Evolutionary conservation across 2,888 invertebrate species (phyloP).

Genomic region (Thera britannica): DNA sequence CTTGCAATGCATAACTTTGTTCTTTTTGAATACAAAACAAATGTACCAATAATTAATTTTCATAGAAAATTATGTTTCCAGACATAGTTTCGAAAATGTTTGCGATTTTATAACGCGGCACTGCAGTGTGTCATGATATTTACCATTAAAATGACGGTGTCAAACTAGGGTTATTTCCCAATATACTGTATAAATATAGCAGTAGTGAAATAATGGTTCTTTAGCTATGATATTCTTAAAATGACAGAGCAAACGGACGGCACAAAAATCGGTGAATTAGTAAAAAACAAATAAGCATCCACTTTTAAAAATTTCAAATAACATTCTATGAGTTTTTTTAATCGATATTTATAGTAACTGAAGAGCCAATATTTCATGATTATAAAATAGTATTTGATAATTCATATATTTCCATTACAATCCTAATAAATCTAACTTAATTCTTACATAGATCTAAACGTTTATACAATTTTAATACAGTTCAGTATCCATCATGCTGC

Average conservation of each 20-base stretch:
- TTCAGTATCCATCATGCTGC: slow-evolving; percentile 18
- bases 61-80: slow-evolving; percentile 22
- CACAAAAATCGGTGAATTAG: too few species aligned
- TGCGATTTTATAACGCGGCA: slow-evolving; percentile 19
- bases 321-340: too few species aligned
- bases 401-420: slow-evolving; percentile 19
- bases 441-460: slow-evolving; percentile 13
- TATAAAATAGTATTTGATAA: slow-evolving; percentile 15
- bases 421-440: slow-evolving; percentile 8
- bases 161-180: slow-evolving; percentile 62
- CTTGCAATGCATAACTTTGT: background rate
- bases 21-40: background rate
- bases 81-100: slow-evolving; percentile 16
- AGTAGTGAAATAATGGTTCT: slow-evolving; percentile 10
- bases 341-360: background rate
- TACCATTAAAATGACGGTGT: slow-evolving; percentile 58
- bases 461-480: slow-evolving; percentile 18
- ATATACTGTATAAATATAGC: slow-evolving; percentile 12
- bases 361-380: slow-evolving; percentile 12
- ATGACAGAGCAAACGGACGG: too few species aligned
- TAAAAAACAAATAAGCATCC: too few species aligned
- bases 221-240: background rate
- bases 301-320: too few species aligned
- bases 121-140: slow-evolving; percentile 39
- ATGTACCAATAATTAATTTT: background rate